Evolutionary conservation across 2,797 vertebrate genomes (phyloP), one percentile per base, ranked within the genome.

Genomic region (Eospalax fontanierii): DNA sequence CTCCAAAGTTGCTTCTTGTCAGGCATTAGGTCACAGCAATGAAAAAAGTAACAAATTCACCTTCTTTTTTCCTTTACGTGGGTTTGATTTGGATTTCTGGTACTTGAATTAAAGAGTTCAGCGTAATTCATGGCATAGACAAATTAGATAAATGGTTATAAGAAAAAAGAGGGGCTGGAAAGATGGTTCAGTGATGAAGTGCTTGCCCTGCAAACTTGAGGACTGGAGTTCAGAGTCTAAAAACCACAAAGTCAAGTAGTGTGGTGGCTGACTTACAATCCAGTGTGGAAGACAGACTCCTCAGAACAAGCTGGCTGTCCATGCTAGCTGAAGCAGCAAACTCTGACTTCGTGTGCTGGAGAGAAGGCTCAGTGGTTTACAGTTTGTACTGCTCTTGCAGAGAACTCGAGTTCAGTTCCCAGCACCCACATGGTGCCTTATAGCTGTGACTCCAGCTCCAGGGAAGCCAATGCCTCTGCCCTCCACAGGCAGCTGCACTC

Each of bases 31-130:
- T 66, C 16, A 11, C 10, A 22, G 61, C 35, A 82, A 12, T 43
- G 28, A 65, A n/a, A 63, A 81, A 61, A 21, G 33, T 7, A 21
- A 57, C 33, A 33, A 24, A 28, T 24, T 22, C 24, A 61, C 18
- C n/a, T 28, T 68, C 40, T 33, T 24, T 6, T 66, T 68, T 21
- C 24, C 4, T 50, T 73, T 88, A 83, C 87, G 78, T 40, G 76
- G 79, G 22, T 82, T 81, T 85, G 73, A 87, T 46, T 57, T 89
- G 61, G 21, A 33, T 87, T 95, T 91, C 87, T 89, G 35, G 11
- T 74, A 65, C 46, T 46, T 54, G 82, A 91, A 50, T 57, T 57
- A 46, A 87, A 92, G 33, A 78, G 19, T 82, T 89, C 83, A 93
- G 66, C 38, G 61, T 65, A 92, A 88, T 70, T 82, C 71, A 82